phyloP scores from a whole-genome alignment of 2,888 invertebrate genomes.

The Archips xylosteana region DNA sequence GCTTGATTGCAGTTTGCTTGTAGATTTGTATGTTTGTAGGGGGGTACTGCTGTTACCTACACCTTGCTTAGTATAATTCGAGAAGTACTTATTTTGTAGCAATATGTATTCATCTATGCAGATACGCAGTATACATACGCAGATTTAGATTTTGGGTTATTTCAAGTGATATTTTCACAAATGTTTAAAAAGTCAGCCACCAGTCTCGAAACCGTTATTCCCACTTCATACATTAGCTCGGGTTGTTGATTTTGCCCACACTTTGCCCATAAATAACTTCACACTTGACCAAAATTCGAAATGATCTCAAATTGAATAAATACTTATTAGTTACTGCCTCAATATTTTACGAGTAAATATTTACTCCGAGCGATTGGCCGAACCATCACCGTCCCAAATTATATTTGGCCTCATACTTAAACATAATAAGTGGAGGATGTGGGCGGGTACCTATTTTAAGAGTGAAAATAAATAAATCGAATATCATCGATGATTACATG shows the following conservation, averaged over 20 bases:
- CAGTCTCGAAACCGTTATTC: not conserved
- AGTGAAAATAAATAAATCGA: no score
- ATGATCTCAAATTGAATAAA: slow-evolving; percentile 22
- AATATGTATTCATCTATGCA: no score
- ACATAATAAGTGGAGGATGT: not conserved
- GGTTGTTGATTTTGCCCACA: slow-evolving; percentile 8
- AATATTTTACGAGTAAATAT: slow-evolving; percentile 38
- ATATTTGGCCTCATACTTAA: slow-evolving; percentile 23
- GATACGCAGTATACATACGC: no score
- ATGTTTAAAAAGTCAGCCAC: no score
- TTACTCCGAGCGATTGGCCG: slow-evolving; percentile 26
- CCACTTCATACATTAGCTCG: not conserved
- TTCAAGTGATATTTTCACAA: no score
- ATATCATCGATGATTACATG: no score
- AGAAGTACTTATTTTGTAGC: no score
- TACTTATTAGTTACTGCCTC: slow-evolving; percentile 14
- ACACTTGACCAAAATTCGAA: slow-evolving; percentile 6
- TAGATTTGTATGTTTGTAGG: no score
- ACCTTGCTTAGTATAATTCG: no score
- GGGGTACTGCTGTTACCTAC: no score
- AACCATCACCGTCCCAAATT: slow-evolving; percentile 27
- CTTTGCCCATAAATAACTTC: slow-evolving; percentile 11
- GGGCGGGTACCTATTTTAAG: not conserved
- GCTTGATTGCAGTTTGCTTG: no score
- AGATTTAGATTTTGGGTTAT: no score